Percentiles rank a stretch among this genome's conserved stretches.
These are phyloP conservation scores for Myotis vivesi DNA, from an alignment of 2,797 vertebrate species.

Conservation along the genomic window DNA sequence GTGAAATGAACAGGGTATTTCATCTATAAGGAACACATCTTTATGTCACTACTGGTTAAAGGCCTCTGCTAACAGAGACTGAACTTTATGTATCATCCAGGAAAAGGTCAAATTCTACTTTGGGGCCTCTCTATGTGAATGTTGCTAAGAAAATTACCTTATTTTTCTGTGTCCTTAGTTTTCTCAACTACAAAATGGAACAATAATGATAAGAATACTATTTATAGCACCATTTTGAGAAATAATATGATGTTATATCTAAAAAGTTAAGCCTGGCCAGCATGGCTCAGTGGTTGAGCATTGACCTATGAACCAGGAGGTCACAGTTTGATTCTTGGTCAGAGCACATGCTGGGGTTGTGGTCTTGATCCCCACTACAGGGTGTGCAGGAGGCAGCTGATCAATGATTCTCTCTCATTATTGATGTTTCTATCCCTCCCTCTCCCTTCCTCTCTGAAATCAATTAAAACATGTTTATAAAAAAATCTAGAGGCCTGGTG, in stretches of 20 bases:
- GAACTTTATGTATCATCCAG: neutral
- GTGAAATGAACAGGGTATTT: neutral
- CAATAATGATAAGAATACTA: neutral
- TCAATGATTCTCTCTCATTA: no score
- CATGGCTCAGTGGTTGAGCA: no score
- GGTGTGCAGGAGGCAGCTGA: no score
- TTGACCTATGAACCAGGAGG: no score
- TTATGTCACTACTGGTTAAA: neutral
- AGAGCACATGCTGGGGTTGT: no score
- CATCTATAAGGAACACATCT: neutral
- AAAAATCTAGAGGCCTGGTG: no score
- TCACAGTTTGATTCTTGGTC: no score
- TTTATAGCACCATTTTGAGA: neutral
- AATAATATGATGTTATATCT: neutral
- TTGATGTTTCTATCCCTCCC: no score
- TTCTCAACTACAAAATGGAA: neutral
- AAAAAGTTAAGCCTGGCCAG: neutral
- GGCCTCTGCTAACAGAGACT: neutral
- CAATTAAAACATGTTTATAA: no score
- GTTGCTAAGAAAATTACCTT: neutral
- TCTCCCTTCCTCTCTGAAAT: no score
- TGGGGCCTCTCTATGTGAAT: neutral
- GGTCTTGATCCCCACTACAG: no score
- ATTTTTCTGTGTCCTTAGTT: neutral
- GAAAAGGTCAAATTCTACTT: neutral